Base-by-base conservation (phyloP, 2,888 invertebrate species). In the Suillia variegata region DNA sequence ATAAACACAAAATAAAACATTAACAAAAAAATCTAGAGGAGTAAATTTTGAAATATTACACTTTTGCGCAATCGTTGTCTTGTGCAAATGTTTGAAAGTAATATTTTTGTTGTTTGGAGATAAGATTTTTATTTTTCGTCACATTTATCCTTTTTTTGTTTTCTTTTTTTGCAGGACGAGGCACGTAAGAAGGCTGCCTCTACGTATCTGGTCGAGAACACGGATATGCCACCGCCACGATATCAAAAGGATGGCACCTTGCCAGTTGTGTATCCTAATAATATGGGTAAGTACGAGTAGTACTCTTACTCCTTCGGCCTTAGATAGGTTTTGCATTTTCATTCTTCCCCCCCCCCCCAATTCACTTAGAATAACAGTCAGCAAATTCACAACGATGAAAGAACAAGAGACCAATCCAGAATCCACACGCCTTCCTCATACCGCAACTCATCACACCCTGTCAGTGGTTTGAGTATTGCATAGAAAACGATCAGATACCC, bases 241-340 rank as follows among this genome's bases (percentile, higher is more conserved):
- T 83, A 86, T 70, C 86, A 86, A 66, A 85, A 86, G 70, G 82
- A 82, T 77, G 86, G 87, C 56, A 86, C 87, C 38, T 87, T 90
- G 66, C 90, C 91, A 54, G 88, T 89, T 78, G 88, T 83, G 68
- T 81, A 82, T 76, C 80, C 82, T 59, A 87, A 86, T n/a, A 79
- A 87, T 63, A 86, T 87, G 71, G 86, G 87, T 87, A 70, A 69
- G 71, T 73, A 17, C 48, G 21, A 34, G 5, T 33, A 38, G 17
- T 13, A 21, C 20, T 15, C 18, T n/a, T n/a, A n/a, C n/a, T n/a
- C n/a, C n/a, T n/a, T n/a, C n/a, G n/a, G n/a, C n/a, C n/a, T n/a
- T 26, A 26, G 26, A 10, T 26, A 26, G 5, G 5, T 26, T 26
- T 26, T 26, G 5, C 26, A 26, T 26, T 26, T 26, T 26, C n/a